Evolutionary conservation across 2,113 vertebrate species (phyloP).

Genomic region (Trichechus manatus): DNA sequence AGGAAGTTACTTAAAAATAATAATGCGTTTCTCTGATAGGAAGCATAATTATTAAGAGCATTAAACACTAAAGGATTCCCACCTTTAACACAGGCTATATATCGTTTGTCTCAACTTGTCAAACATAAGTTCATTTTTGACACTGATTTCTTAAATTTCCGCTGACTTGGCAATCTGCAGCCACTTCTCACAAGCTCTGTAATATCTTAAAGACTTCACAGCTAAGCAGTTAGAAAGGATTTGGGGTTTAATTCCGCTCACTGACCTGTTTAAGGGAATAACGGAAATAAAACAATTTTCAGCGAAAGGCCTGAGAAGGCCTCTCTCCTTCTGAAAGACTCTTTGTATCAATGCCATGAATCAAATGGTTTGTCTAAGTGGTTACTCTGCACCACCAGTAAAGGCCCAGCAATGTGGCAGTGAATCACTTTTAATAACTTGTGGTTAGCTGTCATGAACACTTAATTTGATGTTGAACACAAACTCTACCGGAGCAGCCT

Average conservation of each 20-base stretch:
- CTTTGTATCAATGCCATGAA: constrained; percentile 87
- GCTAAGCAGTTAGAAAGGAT: constrained; percentile 84
- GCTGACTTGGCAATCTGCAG: constrained; percentile 85
- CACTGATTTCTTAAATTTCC: constrained; percentile 85
- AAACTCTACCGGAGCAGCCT: constrained; percentile 76
- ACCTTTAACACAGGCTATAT: constrained; percentile 77
- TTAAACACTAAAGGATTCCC: constrained; percentile 71
- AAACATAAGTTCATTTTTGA: constrained; percentile 84
- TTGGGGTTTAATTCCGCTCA: constrained; percentile 83
- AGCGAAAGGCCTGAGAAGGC: constrained; percentile 70
- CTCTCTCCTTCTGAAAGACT: constrained; percentile 84
- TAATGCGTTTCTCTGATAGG: constrained; percentile 67
- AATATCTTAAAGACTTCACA: constrained; percentile 85
- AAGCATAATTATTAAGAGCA: constrained; percentile 77
- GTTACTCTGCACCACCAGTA: constrained; percentile 80
- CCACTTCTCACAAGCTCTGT: constrained; percentile 82
- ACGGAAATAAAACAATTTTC: constrained; percentile 86
- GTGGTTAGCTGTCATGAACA: constrained; percentile 86
- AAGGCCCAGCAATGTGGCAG: constrained; percentile 84
- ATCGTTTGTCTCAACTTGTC: constrained; percentile 82
- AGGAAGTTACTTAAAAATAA: constrained; percentile 61
- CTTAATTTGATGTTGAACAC: constrained; percentile 88
- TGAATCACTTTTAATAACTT: constrained; percentile 87
- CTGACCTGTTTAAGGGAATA: constrained; percentile 84
- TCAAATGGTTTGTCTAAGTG: constrained; percentile 83